Evolutionary conservation across 2,888 invertebrate genomes (phyloP), one percentile per base, ranked within the genome.

Genomic region (Torymus auratus): DNA sequence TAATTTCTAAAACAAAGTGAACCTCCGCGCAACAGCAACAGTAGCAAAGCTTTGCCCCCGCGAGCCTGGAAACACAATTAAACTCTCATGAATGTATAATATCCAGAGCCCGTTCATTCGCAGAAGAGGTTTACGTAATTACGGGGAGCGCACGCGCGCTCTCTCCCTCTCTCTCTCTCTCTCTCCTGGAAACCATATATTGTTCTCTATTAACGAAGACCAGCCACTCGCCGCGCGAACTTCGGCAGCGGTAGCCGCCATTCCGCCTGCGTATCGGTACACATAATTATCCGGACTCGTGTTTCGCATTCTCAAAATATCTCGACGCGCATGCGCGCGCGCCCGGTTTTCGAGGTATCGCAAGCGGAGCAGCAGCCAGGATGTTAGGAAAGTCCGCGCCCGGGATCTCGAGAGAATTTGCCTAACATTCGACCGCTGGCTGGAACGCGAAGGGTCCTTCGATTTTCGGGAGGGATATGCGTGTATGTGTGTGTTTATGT

Each of bases 61-160:
- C 41, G 41, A 41, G 41, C 41, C 13, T 23, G 60, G 53, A 64
- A 77, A 74, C 64, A 74, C 69, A 81, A 81, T 81, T 81, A 81
- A 81, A 74, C 65, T 78, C 74, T 81, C 78, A 78, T 81, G 78
- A 78, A 78, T 78, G 78, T 65, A 70, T 81, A 81, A 78, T 81
- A 74, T 78, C 70, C 69, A 12, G 56, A 15, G 15, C 70, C 53
- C 58, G 52, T 60, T 52, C 72, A 61, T 72, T 76, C 74, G 52
- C 58, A 81, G 78, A 81, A 70, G 67, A 74, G 81, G 78, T 81
- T 75, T 71, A 67, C 74, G 78, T 75, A 81, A 78, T 78, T 78
- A 78, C 70, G 65, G 56, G 73, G 50, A 28, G 28, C 7, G 7
- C 28, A 4, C 3, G 28, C 7, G 28, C 28, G 28, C 4, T 28